A percentile compares a stretch with the other conserved stretches of the same genome.
Evolutionary conservation across 2,888 invertebrate species (phyloP).

Genomic region (Escarpia spicata): DNA sequence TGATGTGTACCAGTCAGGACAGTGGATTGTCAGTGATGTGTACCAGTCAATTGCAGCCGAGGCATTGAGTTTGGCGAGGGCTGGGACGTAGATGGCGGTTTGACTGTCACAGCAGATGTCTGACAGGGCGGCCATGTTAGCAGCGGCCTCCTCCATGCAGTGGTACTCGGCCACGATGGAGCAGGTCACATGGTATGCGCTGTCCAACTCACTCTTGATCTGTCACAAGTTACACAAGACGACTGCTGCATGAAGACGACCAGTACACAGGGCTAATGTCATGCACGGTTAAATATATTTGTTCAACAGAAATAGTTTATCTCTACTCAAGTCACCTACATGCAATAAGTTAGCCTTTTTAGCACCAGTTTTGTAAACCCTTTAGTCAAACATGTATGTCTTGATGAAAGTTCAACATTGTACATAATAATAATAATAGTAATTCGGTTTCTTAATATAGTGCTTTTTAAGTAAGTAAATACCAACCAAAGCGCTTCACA

Average conservation of each 20-base stretch:
- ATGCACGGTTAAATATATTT: neutral
- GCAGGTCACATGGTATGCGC: neutral
- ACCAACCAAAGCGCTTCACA: too few relatives aligned
- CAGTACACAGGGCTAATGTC: neutral
- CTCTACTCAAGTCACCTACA: too few relatives aligned
- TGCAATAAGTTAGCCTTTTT: too few relatives aligned
- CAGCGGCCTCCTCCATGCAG: neutral
- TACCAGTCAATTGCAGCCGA: neutral
- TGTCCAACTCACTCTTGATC: conserved; percentile 6
- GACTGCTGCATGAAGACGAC: neutral
- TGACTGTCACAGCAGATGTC: neutral
- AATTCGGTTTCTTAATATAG: too few relatives aligned
- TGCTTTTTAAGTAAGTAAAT: too few relatives aligned
- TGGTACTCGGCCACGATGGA: neutral
- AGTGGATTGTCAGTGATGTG: neutral
- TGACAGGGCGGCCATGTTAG: conserved; percentile 2
- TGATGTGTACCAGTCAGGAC: neutral
- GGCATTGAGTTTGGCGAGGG: neutral
- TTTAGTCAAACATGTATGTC: too few relatives aligned
- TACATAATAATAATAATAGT: too few relatives aligned
- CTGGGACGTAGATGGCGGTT: neutral
- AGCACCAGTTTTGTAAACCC: too few relatives aligned
- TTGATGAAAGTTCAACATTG: too few relatives aligned
- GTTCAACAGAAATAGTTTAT: too few relatives aligned
- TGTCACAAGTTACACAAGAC: neutral